These are phyloP conservation scores for Bombus superbus DNA, from an alignment of 1,140 invertebrate genomes.

Conservation along the genomic window DNA sequence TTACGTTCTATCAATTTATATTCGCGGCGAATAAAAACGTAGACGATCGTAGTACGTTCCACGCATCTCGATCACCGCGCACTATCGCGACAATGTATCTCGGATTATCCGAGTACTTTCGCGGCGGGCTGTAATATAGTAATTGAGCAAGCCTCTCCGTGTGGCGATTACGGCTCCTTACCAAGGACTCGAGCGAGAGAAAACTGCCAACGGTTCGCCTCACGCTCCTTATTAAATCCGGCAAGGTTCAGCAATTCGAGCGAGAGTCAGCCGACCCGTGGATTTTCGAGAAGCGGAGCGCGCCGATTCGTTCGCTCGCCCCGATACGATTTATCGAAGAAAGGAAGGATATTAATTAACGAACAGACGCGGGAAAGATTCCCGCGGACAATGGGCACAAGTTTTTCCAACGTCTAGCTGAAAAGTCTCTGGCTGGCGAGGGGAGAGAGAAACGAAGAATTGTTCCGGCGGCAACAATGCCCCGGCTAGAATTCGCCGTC, in stretches of 20 bases:
- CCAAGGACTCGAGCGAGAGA: not conserved
- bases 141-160: not conserved
- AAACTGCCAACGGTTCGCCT: not conserved
- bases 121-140: not conserved
- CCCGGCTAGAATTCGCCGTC: constrained; percentile 9
- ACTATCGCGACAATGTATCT: not conserved
- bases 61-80: not conserved
- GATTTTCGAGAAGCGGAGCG: constrained; percentile 18
- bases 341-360: constrained; percentile 51
- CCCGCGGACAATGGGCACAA: constrained; percentile 31
- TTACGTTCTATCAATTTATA: not conserved
- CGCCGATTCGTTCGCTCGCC: not conserved
- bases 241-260: not conserved
- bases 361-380: constrained; percentile 30
- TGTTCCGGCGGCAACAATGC: constrained; percentile 47
- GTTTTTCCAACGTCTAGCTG: constrained; percentile 25
- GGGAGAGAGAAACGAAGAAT: constrained; percentile 36
- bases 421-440: not conserved
- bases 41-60: not conserved
- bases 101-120: not conserved
- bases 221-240: constrained; percentile 28
- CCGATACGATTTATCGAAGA: constrained; percentile 48
- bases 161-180: not conserved
- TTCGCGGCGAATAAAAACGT: not conserved
- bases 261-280: not conserved